Evolutionary conservation across 2,113 vertebrate species (phyloP), one percentile per base, ranked within the genome.

Genomic region (Tinamus guttatus): DNA sequence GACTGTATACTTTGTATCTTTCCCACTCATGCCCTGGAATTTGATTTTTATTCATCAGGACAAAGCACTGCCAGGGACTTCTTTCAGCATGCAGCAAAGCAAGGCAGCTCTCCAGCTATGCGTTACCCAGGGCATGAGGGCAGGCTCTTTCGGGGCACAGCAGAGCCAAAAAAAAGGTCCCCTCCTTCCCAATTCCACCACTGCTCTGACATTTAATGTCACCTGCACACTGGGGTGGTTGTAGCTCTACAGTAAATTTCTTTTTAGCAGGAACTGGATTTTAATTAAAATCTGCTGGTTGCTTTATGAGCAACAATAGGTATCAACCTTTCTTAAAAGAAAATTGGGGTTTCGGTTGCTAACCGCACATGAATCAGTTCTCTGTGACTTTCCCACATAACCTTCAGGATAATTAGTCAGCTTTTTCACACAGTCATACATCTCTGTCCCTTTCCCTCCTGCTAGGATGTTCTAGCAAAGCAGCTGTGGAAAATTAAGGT

Each of bases 321-420:
- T 38, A 87, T 56, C 32, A 60, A 24, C 52, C 2, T 45, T 40
- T 20, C 58, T 60, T 5, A 67, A 70, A 10, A 58, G 28, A 71
- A 83, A 86, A 88, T 15, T 56, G 38, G 8, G 24, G 56, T 34
- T 93, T 96, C 64, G 43, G 30, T 83, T 90, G 79, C 82, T 94
- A 78, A 85, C 60, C 32, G 67, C 56, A 74, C 30, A 69, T 64
- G 62, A 93, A 45, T 93, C 84, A 79, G 43, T 40, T 87, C 34
- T 85, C 69, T 73, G 70, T 80, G 52, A 91, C 40, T 91, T 94
- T 76, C 38, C 27, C 32, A 45, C 30, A 17, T 32, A 85, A 85
- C 40, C 27, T 49, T 62, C 40, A 69, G 30, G 43, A 79, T 62
- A 85, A 93, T 74, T 69, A 91, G 69, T 59, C 40, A 89, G 47